Evolutionary conservation across 92 coral and sea anemone genomes (phyloP), one percentile per base, ranked within the genome.

Genomic region (Muricea muricata): DNA sequence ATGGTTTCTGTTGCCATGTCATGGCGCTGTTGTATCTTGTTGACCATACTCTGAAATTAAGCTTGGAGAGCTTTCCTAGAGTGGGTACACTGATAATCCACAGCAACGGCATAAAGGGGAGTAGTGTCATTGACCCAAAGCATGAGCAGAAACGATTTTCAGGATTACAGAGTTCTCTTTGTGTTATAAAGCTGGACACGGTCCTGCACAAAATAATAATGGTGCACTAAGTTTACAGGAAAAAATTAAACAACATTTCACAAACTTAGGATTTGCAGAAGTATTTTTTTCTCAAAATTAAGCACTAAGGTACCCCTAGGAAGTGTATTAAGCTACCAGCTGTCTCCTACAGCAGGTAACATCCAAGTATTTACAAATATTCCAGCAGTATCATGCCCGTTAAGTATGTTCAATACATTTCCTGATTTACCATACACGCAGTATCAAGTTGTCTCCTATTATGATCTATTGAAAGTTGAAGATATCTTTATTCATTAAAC

Each of bases 21-120:
- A 88, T 88, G 84, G 94, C 78, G 30, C 65, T 91, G 73, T 60
- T 88, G 65, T 91, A 88, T 71, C 82, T 91, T 8, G 45, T 88
- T 88, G 93, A 91, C 46, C 91, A 87, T 46, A 31, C 78, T 28
- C 75, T 83, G 10, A 87, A 91, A 65, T 74, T 87, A 41, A 74
- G 83, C 72, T 86, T 84, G 41, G 88, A 82, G 48, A 68, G 54
- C 30, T 91, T 91, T 77, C 87, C 91, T 39, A 73, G 23, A 78
- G 79, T 68, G 65, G 93, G 93, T 39, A 87, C 91, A n/a, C n/a
- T n/a, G n/a, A n/a, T n/a, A n/a, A n/a, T n/a, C n/a, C n/a, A n/a
- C 93, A 91, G 75, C 88, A 90, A 84, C 88, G 87, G 87, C 93
- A 91, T 72, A 80, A 84, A 88, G 91, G 93, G 89, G 18, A 86